These are phyloP conservation scores for Drosophila ustulata DNA, from an alignment of 2,888 invertebrate species.

Conservation along the genomic window DNA sequence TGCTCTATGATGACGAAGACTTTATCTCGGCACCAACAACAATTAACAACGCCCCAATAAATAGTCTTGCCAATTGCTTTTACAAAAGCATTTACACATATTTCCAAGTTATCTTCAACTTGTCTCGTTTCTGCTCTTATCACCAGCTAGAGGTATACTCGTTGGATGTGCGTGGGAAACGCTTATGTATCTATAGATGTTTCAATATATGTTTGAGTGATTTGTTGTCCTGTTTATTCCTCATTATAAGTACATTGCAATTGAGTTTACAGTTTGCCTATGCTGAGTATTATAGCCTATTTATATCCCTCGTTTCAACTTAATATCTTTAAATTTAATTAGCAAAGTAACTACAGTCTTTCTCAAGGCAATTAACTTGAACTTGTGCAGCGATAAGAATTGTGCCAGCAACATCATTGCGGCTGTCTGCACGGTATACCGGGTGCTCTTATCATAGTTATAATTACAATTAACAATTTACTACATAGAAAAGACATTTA, in stretches of 20 bases:
- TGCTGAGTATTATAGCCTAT: constrained; percentile 7
- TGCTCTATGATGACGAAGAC: constrained; percentile 7
- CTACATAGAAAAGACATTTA: constrained; percentile 7
- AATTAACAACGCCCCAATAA: constrained; percentile 16
- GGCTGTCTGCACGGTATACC: constrained; percentile 20
- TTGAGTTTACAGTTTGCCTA: constrained; percentile 19
- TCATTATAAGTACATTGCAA: constrained; percentile 21
- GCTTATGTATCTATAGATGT: not conserved
- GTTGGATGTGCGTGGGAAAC: constrained; percentile 34
- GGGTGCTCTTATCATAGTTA: constrained; percentile 34
- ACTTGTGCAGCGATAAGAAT: constrained; percentile 59
- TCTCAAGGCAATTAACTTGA: constrained; percentile 54
- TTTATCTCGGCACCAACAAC: constrained; percentile 2
- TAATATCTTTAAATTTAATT: constrained; percentile 35
- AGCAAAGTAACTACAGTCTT: constrained; percentile 44
- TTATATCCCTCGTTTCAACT: not conserved
- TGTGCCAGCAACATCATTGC: not conserved
- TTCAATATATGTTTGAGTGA: constrained; percentile 11
- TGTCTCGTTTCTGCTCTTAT: constrained; percentile 26
- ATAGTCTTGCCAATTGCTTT: constrained; percentile 18
- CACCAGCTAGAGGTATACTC: not conserved
- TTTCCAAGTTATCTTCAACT: constrained; percentile 23
- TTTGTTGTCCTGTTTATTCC: constrained; percentile 26
- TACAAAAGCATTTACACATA: constrained; percentile 18
- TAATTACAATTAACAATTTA: constrained; percentile 20